phyloP scores from a whole-genome alignment of 1,140 invertebrate genomes.

The Tetramorium simillimum region DNA sequence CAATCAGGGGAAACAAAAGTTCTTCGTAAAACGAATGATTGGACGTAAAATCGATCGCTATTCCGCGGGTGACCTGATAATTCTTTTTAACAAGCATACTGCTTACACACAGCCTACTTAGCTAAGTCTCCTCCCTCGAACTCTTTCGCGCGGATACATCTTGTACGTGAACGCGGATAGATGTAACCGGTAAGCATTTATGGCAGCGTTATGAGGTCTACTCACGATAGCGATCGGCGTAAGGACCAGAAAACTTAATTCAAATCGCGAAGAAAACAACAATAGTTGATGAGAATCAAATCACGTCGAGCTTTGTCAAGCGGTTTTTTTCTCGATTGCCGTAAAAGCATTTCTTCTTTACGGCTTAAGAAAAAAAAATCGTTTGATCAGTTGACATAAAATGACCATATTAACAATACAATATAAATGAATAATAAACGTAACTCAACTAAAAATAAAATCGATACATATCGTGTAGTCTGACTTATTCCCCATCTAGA shows the following conservation, averaged over 20 bases:
- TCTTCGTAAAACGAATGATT: conserved; percentile 7
- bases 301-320: neutral
- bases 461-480: conserved; percentile 31
- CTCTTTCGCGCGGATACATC: neutral
- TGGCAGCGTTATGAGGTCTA: conserved; percentile 73
- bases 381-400: conserved; percentile 15
- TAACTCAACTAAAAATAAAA: conserved; percentile 67
- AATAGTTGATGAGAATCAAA: conserved; percentile 49
- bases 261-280: conserved; percentile 63
- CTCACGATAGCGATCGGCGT: conserved; percentile 68
- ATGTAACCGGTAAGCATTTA: conserved; percentile 69
- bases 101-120: no score
- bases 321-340: neutral
- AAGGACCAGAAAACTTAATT: conserved; percentile 67
- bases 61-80: conserved; percentile 6
- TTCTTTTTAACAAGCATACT: conserved; percentile 42
- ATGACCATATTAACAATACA: conserved; percentile 65
- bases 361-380: conserved; percentile 15
- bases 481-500: conserved; percentile 35
- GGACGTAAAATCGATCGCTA: conserved; percentile 50
- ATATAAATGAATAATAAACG: conserved; percentile 60
- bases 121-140: conserved; percentile 15
- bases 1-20: neutral
- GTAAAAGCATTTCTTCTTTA: neutral
- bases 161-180: conserved; percentile 52